Percentiles rank a stretch among this genome's conserved stretches.
phyloP scores from a whole-genome alignment of 1,140 invertebrate species.

The Temnothorax curvispinosus region DNA sequence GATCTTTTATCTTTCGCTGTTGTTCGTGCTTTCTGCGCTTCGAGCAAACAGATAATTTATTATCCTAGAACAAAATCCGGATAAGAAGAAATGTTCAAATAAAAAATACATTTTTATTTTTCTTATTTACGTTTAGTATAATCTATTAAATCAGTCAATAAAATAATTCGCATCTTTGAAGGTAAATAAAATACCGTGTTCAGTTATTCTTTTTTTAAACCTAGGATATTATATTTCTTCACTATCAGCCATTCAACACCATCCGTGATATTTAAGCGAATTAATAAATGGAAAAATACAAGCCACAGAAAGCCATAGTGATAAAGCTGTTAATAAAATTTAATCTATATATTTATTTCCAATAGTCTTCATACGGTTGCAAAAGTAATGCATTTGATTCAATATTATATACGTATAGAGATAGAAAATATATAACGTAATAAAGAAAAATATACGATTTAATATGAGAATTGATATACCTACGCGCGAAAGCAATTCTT shows the following conservation, averaged over 20 bases:
- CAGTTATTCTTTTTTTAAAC: background rate
- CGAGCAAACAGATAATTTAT: slow-evolving; percentile 16
- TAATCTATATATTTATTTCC: background rate
- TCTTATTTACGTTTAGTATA: background rate
- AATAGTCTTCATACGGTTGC: background rate
- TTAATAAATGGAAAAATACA: background rate
- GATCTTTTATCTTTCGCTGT: slow-evolving; percentile 39
- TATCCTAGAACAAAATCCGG: background rate
- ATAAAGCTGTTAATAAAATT: background rate
- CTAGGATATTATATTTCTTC: background rate
- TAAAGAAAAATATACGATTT: background rate
- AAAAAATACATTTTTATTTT: background rate
- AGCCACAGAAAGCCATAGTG: background rate
- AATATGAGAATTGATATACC: background rate
- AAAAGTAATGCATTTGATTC: background rate
- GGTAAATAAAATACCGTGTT: background rate
- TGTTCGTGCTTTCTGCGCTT: slow-evolving; percentile 19
- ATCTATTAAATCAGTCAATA: background rate
- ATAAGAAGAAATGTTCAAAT: slow-evolving; percentile 8
- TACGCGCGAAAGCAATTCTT: background rate
- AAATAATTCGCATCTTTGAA: background rate
- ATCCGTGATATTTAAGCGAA: background rate
- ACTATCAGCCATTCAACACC: background rate
- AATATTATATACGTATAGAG: background rate
- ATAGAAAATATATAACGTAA: background rate